Evolutionary conservation across 2,113 vertebrate genomes (phyloP).

Genomic region (Gracilinanus agilis): DNA sequence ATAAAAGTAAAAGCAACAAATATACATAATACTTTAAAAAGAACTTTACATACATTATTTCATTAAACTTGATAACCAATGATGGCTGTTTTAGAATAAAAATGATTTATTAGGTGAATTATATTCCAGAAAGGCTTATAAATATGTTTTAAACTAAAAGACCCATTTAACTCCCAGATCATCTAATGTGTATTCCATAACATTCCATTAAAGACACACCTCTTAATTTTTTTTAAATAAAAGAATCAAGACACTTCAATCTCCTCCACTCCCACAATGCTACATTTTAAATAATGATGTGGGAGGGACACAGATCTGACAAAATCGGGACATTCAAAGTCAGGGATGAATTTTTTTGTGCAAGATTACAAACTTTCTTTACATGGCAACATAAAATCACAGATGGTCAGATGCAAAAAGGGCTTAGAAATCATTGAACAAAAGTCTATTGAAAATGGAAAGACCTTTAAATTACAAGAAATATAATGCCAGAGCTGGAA

Average conservation of each 20-base stretch:
- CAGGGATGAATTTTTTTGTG: conserved; percentile 12
- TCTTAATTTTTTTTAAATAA: conserved; percentile 59
- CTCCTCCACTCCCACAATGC: not conserved
- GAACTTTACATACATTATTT: not conserved
- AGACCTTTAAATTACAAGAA: not conserved
- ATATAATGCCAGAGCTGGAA: conserved; percentile 53
- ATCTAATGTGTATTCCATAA: conserved; percentile 81
- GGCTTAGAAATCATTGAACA: not conserved
- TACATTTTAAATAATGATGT: conserved; percentile 24
- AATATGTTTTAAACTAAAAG: conserved; percentile 81
- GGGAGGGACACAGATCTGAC: conserved; percentile 16
- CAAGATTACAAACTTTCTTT: conserved; percentile 45
- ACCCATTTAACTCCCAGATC: conserved; percentile 72
- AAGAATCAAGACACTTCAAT: conserved; percentile 34
- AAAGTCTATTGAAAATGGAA: not conserved
- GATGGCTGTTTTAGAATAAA: conserved; percentile 54
- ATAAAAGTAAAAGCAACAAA: not conserved
- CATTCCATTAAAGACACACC: conserved; percentile 71
- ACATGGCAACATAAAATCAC: conserved; percentile 52
- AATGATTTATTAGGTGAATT: conserved; percentile 81
- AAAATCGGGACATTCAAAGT: conserved; percentile 24
- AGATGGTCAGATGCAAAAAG: not conserved
- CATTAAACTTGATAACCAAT: conserved; percentile 67
- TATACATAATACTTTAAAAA: not conserved
- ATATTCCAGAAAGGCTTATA: conserved; percentile 77